phyloP scores from a whole-genome alignment of 2,797 vertebrate genomes.

The Neomorphus geoffroyi region DNA sequence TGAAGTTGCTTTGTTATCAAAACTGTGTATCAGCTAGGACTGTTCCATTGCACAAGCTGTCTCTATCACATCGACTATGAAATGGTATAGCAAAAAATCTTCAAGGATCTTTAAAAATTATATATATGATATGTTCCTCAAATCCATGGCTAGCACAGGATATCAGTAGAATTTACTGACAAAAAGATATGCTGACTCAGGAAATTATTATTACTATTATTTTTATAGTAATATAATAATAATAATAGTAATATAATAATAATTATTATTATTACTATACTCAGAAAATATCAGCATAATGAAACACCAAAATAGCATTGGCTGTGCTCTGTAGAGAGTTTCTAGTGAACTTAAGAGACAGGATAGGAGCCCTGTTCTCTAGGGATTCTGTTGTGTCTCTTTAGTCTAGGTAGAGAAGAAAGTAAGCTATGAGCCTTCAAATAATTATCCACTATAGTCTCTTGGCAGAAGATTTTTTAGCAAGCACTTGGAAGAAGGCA shows the following conservation, averaged over 20 bases:
- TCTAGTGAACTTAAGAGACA: not conserved
- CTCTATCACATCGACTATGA: not conserved
- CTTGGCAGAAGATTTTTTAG: not conserved
- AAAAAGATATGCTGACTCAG: not conserved
- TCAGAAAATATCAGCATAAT: no score
- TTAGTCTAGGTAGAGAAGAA: not conserved
- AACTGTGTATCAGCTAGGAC: not conserved
- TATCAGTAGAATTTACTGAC: not conserved
- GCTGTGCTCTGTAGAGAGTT: not conserved
- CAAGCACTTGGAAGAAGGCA: not conserved
- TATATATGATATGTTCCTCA: not conserved
- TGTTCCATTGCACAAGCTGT: not conserved
- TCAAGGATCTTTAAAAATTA: not conserved
- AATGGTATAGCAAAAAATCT: not conserved
- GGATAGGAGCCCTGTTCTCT: not conserved
- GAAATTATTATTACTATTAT: no score
- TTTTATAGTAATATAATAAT: not conserved
- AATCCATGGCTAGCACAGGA: not conserved
- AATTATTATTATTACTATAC: no score
- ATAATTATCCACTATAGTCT: not conserved
- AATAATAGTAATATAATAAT: not conserved
- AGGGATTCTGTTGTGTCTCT: not conserved
- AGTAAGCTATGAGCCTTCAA: not conserved
- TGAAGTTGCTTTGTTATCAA: not conserved
- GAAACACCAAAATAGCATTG: not conserved